Evolutionary conservation across 2,113 vertebrate species (phyloP), one percentile per base, ranked within the genome.

Genomic region (Numenius arquata): DNA sequence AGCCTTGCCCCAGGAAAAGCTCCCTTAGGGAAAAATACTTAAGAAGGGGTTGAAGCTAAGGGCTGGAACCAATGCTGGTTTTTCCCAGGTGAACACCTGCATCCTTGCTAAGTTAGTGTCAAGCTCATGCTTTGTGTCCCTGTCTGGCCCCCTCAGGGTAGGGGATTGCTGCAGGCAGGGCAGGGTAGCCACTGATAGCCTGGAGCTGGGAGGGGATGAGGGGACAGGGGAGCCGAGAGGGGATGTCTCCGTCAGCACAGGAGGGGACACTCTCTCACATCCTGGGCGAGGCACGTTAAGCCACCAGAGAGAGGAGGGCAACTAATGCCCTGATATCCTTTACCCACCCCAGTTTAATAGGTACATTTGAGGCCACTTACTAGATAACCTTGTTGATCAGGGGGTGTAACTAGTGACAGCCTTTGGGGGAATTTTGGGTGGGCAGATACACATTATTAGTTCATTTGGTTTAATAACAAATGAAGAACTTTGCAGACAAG

Each of bases 171-270:
- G 56, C 1, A 48, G 48, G 47, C 47, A 78, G 59, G 71, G n/a
- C 23, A 29, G 34, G 20, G 29, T 5, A 34, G 20, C 45, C 41
- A 75, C n/a, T 40, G 75, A 10, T 21, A 58, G 26, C 38, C 52
- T 22, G 52, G 52, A 27, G 11, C 7, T 38, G 16, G 50, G 53
- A 85, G 43, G 34, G 17, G 22, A 1, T 4, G 20, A 11, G 0
- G 5, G 32, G n/a, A 7, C 8, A 5, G 14, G n/a, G 15, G 12
- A 66, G 30, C 19, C 50, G 65, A 29, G n/a, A 71, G 70, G 29
- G 59, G 14, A 32, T 47, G 13, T 43, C 23, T 59, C 65, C 45
- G 9, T 26, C 34, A 34, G 41, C 0, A 0, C 11, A 4, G 59
- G 10, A 71, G 12, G 9, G 18, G 9, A 9, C 23, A 22, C 18